phyloP scores from a whole-genome alignment of 2,797 vertebrate species.

The Morus bassanus region DNA sequence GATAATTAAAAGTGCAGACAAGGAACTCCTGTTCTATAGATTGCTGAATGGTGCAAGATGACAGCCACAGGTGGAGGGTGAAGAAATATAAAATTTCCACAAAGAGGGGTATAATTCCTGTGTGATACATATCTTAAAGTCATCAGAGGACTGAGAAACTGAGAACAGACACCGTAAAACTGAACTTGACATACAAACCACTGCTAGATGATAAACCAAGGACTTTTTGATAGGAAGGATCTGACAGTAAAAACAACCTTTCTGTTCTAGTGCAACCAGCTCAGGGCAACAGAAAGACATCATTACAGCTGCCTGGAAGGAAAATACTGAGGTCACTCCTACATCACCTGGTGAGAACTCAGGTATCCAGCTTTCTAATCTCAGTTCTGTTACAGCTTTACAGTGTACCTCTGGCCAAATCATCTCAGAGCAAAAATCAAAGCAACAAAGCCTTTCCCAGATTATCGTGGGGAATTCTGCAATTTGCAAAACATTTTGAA shows the following conservation, averaged over 20 bases:
- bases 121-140: neutral
- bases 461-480: neutral
- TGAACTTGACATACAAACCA: neutral
- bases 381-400: neutral
- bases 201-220: neutral
- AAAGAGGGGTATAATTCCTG: neutral
- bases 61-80: neutral
- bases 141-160: neutral
- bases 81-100: neutral
- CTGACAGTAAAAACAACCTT: neutral
- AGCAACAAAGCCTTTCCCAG: neutral
- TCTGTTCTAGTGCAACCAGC: neutral
- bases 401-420: neutral
- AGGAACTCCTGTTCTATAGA: neutral
- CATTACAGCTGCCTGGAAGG: neutral
- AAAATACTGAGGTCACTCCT: neutral
- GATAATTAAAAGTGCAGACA: neutral
- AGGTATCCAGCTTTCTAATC: neutral
- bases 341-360: neutral
- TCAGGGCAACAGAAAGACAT: neutral
- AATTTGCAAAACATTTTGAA: neutral
- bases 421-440: neutral
- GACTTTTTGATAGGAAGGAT: neutral
- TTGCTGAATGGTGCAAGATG: neutral
- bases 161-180: neutral